phyloP scores from a whole-genome alignment of 2,797 vertebrate genomes.

The Clarias fuscus region DNA sequence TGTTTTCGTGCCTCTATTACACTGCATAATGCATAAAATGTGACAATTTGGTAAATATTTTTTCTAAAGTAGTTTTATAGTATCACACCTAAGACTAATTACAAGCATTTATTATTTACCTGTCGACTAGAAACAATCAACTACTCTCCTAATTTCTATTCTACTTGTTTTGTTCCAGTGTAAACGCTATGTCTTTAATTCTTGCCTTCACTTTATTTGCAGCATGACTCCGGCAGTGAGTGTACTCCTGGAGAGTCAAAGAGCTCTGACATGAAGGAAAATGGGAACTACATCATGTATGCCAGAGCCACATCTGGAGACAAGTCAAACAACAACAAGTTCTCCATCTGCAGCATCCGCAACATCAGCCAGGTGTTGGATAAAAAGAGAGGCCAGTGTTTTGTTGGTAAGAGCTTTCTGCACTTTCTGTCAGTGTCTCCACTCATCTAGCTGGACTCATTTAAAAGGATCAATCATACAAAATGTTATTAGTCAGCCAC shows the following conservation, averaged over 20 bases:
- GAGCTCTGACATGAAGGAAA: slow-evolving; percentile 83
- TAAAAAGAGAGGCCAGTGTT: slow-evolving; percentile 87
- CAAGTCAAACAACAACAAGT: slow-evolving; percentile 96
- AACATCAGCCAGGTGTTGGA: slow-evolving; percentile 92
- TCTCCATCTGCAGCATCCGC: slow-evolving; percentile 90
- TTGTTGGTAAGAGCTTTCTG: slow-evolving; percentile 83
- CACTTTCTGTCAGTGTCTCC: not conserved
- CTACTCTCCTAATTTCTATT: not conserved
- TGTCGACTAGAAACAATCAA: not conserved
- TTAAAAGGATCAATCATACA: not conserved
- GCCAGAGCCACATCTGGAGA: slow-evolving; percentile 96
- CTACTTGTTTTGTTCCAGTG: not conserved
- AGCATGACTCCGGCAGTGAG: slow-evolving; percentile 95
- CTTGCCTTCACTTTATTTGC: slow-evolving; percentile 14
- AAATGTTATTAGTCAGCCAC: not conserved
- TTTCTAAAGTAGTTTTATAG: not conserved
- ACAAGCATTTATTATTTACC: no score
- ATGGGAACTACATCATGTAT: slow-evolving; percentile 97
- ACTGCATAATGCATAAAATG: not conserved
- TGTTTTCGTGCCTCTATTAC: not conserved
- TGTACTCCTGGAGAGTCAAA: slow-evolving; percentile 96
- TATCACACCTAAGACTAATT: not conserved
- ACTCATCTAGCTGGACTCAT: not conserved
- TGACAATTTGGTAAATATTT: not conserved
- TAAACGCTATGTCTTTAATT: not conserved